Conservation (phyloP, 2,888 invertebrate species). For the Idaea dimidiata region DNA sequence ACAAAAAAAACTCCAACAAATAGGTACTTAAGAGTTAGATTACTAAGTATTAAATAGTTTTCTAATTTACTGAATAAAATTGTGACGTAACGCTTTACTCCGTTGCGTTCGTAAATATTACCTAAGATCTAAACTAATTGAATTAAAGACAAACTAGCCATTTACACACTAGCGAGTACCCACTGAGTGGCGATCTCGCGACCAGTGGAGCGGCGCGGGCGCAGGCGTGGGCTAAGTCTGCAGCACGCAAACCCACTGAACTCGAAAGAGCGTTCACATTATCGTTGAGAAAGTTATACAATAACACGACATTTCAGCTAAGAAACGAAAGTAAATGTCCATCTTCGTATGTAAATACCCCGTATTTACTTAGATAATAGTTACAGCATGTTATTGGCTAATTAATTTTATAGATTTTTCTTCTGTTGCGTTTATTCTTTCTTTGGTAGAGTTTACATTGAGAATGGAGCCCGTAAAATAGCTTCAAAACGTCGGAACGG, state of each 20-base stretch:
- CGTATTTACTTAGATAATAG: not conserved
- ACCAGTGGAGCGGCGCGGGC: not conserved
- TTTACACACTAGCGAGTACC: not conserved
- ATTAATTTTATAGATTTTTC: too few species aligned
- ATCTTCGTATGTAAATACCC: slow-evolving; percentile 1
- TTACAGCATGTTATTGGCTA: not conserved
- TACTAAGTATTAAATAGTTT: too few species aligned
- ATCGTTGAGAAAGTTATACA: slow-evolving; percentile 30
- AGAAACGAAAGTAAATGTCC: slow-evolving; percentile 2
- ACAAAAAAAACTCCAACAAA: too few species aligned
- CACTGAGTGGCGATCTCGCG: slow-evolving; percentile 7
- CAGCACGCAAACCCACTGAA: slow-evolving; percentile 33
- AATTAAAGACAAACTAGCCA: not conserved
- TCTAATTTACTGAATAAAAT: not conserved
- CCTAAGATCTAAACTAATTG: not conserved
- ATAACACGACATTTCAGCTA: slow-evolving; percentile 6
- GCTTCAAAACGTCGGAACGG: too few species aligned
- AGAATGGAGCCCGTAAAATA: too few species aligned
- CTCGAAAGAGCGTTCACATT: slow-evolving; percentile 35
- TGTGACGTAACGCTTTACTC: not conserved
- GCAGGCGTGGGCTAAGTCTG: not conserved
- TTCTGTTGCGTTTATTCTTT: too few species aligned
- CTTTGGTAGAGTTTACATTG: too few species aligned
- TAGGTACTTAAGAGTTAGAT: too few species aligned
- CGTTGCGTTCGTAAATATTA: not conserved